These are phyloP conservation scores for Philantomba maxwellii DNA, from an alignment of 2,113 vertebrate species.

Conservation along the genomic window DNA sequence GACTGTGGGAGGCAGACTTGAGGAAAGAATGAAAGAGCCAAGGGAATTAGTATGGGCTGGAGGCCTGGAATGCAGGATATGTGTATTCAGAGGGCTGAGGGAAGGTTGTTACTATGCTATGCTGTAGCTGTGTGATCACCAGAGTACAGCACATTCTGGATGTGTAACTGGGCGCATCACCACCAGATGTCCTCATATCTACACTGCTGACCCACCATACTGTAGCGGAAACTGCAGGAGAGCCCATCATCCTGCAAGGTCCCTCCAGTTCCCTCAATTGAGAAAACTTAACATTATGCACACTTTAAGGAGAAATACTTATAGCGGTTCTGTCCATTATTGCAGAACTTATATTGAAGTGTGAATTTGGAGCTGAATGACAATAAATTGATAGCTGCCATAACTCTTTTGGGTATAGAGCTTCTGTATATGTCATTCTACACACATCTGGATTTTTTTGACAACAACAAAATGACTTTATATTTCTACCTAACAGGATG, in stretches of 20 bases:
- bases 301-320: neutral
- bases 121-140: neutral
- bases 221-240: neutral
- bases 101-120: neutral
- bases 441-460: neutral
- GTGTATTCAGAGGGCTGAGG: neutral
- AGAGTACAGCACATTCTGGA: neutral
- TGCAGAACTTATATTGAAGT: neutral
- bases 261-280: neutral
- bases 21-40: neutral
- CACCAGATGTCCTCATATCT: neutral
- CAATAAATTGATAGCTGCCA: neutral
- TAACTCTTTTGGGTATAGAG: neutral
- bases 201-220: neutral
- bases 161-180: neutral
- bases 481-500: neutral
- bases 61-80: neutral
- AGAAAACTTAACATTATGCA: neutral
- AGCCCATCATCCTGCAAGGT: neutral
- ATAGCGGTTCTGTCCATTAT: neutral
- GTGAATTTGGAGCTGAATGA: neutral
- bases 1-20: neutral
- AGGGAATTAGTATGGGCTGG: neutral
- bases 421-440: neutral
- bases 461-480: neutral